Conservation (phyloP, 2,888 invertebrate genomes). For the Torymus auratus region DNA sequence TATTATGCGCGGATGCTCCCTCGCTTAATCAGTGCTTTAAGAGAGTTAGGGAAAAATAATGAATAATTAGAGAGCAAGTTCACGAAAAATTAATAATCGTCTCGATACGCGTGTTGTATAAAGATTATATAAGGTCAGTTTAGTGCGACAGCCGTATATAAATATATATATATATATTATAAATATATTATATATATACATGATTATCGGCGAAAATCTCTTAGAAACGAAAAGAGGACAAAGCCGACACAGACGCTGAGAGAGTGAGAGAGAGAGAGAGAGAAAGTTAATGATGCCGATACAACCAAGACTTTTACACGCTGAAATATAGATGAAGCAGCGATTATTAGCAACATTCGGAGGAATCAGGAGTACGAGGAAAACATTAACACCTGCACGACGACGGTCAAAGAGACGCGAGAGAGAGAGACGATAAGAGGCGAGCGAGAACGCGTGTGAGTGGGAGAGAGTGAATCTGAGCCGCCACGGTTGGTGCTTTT, state of each 20-base stretch:
- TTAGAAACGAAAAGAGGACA: constrained; percentile 51
- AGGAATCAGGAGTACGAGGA: not conserved
- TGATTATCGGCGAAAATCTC: constrained; percentile 54
- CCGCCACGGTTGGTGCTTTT: constrained; percentile 74
- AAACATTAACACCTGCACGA: constrained; percentile 16
- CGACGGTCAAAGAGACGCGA: not conserved
- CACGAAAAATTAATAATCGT: constrained; percentile 22
- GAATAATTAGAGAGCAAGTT: constrained; percentile 40
- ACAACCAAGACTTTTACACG: constrained; percentile 49
- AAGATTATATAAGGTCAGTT: constrained; percentile 57
- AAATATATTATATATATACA: constrained; percentile 47
- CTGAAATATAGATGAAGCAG: not conserved
- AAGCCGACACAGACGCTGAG: constrained; percentile 54
- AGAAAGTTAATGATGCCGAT: constrained; percentile 59
- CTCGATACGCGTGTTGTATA: constrained; percentile 53
- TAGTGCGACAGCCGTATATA: constrained; percentile 53
- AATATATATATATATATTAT: constrained; percentile 40
- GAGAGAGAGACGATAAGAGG: constrained; percentile 10
- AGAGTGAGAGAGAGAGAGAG: constrained; percentile 47
- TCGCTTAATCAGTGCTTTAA: constrained; percentile 77
- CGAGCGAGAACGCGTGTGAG: constrained; percentile 25
- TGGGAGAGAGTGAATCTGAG: constrained; percentile 60
- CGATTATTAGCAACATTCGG: not conserved
- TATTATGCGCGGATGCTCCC: constrained; percentile 71
- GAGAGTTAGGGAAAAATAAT: constrained; percentile 63